These are phyloP conservation scores for Sorex araneus DNA, from an alignment of 2,113 vertebrate species.

Conservation along the genomic window DNA sequence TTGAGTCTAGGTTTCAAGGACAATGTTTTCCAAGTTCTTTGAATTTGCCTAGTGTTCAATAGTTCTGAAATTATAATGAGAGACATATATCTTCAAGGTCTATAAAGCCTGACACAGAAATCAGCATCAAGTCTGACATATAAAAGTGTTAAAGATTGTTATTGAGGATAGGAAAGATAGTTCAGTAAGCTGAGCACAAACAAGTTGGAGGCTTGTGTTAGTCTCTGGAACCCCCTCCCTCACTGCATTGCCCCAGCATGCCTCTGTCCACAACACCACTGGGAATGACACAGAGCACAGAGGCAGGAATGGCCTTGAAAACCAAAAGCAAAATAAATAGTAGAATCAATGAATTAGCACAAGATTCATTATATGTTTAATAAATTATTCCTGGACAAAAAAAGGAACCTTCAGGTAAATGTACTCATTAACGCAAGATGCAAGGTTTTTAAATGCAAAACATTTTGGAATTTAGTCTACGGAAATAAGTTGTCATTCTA, in stretches of 20 bases:
- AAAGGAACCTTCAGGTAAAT: background rate
- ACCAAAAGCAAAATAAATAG: background rate
- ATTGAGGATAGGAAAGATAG: no score
- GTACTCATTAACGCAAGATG: no score
- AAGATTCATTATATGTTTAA: slow-evolving; percentile 20
- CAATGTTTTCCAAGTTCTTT: slow-evolving; percentile 17
- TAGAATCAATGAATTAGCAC: slow-evolving; percentile 28
- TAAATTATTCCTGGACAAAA: background rate
- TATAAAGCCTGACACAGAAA: background rate
- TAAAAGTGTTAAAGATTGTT: background rate
- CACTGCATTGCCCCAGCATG: no score
- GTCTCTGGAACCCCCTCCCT: no score
- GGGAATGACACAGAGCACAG: no score
- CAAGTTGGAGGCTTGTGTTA: no score
- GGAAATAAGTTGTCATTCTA: background rate
- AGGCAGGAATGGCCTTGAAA: no score
- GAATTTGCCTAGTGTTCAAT: slow-evolving; percentile 31
- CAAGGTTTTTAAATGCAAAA: background rate
- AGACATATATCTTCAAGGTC: background rate
- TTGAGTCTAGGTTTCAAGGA: slow-evolving; percentile 47
- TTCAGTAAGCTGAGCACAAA: no score
- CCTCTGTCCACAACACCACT: background rate
- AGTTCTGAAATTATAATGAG: slow-evolving; percentile 18
- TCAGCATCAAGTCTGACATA: background rate
- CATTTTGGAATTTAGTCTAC: background rate